Conservation (phyloP, 2,888 invertebrate genomes). For the Linyphia triangularis region DNA sequence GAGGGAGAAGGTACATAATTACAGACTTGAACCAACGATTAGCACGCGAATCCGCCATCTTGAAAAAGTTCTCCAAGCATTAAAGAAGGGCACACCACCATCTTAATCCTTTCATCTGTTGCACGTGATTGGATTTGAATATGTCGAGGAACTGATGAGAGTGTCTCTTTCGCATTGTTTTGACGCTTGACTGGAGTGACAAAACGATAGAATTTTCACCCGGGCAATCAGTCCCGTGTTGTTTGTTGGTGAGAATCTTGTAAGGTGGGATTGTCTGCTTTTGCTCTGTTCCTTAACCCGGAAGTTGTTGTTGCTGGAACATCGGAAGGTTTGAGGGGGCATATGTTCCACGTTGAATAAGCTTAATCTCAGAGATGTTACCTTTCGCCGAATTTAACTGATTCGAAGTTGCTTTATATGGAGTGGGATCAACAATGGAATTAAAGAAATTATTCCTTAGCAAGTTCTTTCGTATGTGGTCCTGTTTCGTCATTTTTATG, state of each 20-base stretch:
- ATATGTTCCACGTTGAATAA: no score
- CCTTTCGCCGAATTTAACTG: no score
- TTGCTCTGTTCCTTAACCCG: neutral
- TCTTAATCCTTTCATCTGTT: neutral
- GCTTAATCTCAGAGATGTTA: no score
- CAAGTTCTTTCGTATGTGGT: no score
- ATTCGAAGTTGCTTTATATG: no score
- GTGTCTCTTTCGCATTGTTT: constrained; percentile 22
- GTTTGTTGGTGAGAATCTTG: constrained; percentile 19
- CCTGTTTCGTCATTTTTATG: no score
- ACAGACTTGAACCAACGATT: constrained; percentile 12
- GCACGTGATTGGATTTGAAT: constrained; percentile 6
- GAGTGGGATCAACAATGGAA: no score
- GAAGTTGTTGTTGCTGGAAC: neutral
- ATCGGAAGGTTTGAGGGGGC: neutral
- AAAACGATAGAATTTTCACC: constrained; percentile 9
- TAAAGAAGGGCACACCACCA: neutral
- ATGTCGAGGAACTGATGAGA: neutral
- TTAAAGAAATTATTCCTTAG: no score
- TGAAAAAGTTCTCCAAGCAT: neutral
- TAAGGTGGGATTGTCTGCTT: neutral
- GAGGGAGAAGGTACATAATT: neutral
- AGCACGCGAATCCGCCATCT: constrained; percentile 3
- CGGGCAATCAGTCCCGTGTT: neutral
- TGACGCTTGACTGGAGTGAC: constrained; percentile 23